These are phyloP conservation scores for Pseudocheirus occidentalis DNA, from an alignment of 2,797 vertebrate genomes.

Conservation along the genomic window DNA sequence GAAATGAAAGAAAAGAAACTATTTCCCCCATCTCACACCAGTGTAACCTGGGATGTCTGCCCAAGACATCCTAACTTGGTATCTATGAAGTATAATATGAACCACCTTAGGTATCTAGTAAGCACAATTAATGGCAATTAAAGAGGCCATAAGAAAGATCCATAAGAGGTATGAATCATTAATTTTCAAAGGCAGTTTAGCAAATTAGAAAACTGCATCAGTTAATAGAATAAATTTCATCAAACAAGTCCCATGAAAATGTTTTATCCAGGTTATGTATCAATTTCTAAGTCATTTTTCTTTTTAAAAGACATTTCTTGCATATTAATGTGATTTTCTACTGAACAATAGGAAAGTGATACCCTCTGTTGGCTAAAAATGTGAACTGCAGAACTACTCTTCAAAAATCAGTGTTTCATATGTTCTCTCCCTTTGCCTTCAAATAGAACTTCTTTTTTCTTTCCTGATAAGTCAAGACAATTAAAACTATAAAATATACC, in stretches of 20 bases:
- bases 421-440: constrained; percentile 15
- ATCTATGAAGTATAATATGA: neutral
- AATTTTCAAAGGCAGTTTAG: constrained; percentile 49
- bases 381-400: constrained; percentile 23
- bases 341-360: constrained; percentile 27
- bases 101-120: neutral
- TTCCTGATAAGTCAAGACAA: constrained; percentile 1
- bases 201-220: constrained; percentile 38
- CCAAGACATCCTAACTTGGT: constrained; percentile 20
- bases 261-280: constrained; percentile 14
- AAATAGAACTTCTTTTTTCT: neutral
- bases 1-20: neutral
- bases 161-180: constrained; percentile 20
- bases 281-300: constrained; percentile 5
- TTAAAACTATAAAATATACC: neutral
- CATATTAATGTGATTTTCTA: constrained; percentile 31
- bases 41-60: neutral
- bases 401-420: neutral
- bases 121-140: neutral
- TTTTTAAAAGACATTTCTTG: constrained; percentile 54
- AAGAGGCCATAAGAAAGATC: constrained; percentile 13
- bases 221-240: constrained; percentile 37
- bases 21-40: neutral
- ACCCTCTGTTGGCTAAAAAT: constrained; percentile 64
- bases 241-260: constrained; percentile 31